Base-by-base conservation (phyloP, 2,797 vertebrate genomes). In the Poeciliopsis infans region DNA sequence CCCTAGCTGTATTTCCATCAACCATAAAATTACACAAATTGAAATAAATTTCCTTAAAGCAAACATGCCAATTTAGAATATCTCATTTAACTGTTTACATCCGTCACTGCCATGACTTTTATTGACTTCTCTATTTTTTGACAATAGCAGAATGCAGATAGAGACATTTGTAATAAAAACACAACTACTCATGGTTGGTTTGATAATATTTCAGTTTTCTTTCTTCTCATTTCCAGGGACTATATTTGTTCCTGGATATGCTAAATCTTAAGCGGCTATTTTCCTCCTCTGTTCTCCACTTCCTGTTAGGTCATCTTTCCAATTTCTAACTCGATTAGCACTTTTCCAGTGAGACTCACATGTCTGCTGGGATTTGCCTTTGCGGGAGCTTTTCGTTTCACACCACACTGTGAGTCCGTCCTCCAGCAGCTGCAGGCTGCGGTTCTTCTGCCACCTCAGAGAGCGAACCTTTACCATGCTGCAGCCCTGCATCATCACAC, bases 351-450 rank as follows among this genome's bases (percentile, higher is more conserved):
- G 18, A 11, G 20, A 95, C 98, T 97, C 90, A 99, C 98, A 99
- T 79, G 96, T 96, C 89, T 96, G 96, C 86, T 95, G 92, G 75
- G 95, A 95, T 46, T 95, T 96, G 33, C 95, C 89, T 73, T 87
- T 96, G 43, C 93, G 74, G 43, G 96, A 94, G 82, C 94, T 94
- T 88, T 96, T 96, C 75, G 91, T 95, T 91, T 99, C 96, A 5
- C 97, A 98, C 97, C 97, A 97, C 81, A 99, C 93, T 0, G 97
- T 98, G 77, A 96, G 91, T 4, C 97, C 96, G 0, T 99, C 98
- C 84, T 98, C 97, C 90, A 98, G 96, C 80, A 99, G 96, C 53
- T 92, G 92, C 90, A 97, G 95, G 78, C 87, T 88, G 18, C 98
- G 95, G 83, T 95, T 96, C 94, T 97, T 95, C 89, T 96, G 95